Percentiles rank a stretch among this genome's conserved stretches.
Conservation (phyloP, 2,113 vertebrate species). For the Cnemophilus loriae region DNA sequence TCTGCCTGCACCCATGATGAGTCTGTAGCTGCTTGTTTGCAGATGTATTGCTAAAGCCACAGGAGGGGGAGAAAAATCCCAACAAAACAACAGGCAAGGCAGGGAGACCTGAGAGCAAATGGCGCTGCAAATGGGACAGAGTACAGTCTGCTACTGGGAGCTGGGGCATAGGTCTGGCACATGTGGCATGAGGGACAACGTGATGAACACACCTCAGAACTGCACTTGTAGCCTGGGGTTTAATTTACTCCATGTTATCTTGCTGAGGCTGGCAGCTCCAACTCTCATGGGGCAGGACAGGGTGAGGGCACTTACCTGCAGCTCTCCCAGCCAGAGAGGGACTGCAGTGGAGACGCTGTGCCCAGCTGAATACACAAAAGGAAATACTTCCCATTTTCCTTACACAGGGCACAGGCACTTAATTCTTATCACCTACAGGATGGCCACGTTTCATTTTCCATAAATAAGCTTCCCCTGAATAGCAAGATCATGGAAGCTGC, state of each 20-base stretch:
- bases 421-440: neutral
- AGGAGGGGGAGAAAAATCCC: neutral
- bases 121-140: neutral
- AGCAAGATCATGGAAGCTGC: neutral
- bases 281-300: fast-evolving
- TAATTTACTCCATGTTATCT: neutral
- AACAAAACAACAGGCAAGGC: neutral
- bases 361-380: neutral
- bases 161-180: neutral
- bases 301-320: neutral
- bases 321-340: neutral
- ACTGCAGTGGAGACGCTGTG: neutral
- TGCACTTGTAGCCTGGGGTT: neutral
- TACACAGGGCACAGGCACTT: neutral
- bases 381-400: neutral
- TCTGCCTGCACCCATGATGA: neutral
- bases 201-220: neutral
- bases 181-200: neutral
- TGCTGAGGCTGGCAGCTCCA: neutral
- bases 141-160: neutral
- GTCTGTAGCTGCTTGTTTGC: neutral
- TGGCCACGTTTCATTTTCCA: neutral
- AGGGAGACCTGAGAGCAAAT: neutral
- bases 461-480: neutral
- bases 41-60: neutral